Conservation (phyloP, 2,797 vertebrate genomes). For the Onychomys arenicola region DNA sequence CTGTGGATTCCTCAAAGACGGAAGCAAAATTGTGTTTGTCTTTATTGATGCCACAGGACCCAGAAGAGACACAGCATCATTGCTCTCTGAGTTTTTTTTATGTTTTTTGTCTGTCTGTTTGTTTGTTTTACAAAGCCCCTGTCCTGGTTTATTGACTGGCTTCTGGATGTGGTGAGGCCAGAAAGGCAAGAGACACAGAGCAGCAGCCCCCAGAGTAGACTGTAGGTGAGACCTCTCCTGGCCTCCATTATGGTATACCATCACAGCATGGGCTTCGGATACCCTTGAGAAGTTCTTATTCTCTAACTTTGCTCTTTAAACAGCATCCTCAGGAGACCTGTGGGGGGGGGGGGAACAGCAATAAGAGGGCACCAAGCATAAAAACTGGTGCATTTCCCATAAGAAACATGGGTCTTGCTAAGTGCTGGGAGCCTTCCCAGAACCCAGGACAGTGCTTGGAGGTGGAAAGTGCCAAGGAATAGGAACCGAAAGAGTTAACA, state of each 20-base stretch:
- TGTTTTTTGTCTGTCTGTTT: too few species aligned
- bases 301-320: not conserved
- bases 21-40: not conserved
- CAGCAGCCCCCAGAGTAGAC: not conserved
- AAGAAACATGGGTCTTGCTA: not conserved
- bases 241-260: not conserved
- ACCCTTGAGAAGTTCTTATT: not conserved
- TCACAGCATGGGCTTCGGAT: not conserved
- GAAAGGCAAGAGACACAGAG: not conserved
- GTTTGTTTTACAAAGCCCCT: not conserved
- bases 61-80: not conserved
- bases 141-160: not conserved
- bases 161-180: not conserved
- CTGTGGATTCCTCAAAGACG: not conserved
- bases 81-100: not conserved
- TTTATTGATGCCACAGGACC: not conserved
- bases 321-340: not conserved
- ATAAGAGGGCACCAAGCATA: not conserved
- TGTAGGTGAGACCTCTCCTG: not conserved
- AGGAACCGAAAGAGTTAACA: not conserved
- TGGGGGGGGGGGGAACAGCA: not conserved
- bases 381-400: not conserved
- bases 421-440: too few species aligned
- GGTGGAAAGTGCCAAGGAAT: not conserved
- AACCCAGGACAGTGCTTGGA: not conserved